Evolutionary conservation across 2,797 vertebrate species (phyloP), one percentile per base, ranked within the genome.

Genomic region (Echeneis naucrates): DNA sequence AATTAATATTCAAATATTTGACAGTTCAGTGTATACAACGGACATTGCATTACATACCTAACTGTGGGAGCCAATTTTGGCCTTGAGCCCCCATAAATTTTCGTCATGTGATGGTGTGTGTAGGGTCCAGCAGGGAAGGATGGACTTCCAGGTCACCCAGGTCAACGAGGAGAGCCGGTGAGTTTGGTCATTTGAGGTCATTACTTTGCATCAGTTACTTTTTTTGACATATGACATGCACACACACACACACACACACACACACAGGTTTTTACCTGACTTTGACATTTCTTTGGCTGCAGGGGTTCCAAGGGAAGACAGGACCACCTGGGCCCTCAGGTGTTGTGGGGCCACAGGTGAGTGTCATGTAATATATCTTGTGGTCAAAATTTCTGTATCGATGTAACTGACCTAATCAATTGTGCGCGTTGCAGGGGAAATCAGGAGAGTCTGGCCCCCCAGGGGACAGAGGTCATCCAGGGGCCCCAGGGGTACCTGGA

Each of bases 271-370:
- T 84, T 21, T 71, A 1, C 37, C 74, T 35, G 40, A 44, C 40
- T 19, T 8, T 44, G 40, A 19, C 40, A 2, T 72, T 26, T 14
- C 80, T 90, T 78, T 88, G 69, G 80, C 11, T 23, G 24, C 91
- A 99, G 98, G 98, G 98, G 68, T 99, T 99, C 92, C 98, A 99
- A 96, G 98, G 98, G 81, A 99, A 99, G 91, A 99, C 97, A 0
- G 98, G 98, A 48, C 96, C 97, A 23, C 98, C 97, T 0, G 98
- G 98, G 19, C 98, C 97, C 1, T 92, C 96, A 0, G 98, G 98
- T 64, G 98, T 99, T 0, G 97, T 99, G 0, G 98, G 98, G n/a
- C 97, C 98, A n/a, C 98, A 99, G 96, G 97, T 98, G 87, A 94
- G 94, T 17, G 1, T 68, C 8, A 66, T 38, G 2, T 32, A 53